Conservation (phyloP, 64 coral and sea anemone genomes). For the Stichodactyla helianthus region DNA sequence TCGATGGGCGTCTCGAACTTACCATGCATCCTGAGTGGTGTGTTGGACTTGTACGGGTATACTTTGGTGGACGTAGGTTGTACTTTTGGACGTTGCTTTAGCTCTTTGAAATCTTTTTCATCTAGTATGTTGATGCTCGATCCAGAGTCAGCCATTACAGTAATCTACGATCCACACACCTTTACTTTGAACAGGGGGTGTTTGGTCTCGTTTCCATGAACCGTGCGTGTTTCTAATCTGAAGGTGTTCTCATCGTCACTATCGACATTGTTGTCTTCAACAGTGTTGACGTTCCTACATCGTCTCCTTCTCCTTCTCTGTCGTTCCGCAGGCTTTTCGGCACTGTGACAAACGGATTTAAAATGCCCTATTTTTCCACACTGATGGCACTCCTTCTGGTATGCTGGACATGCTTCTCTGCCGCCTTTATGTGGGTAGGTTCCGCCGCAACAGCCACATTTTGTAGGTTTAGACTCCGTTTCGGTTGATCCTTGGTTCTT, state of each 20-base stretch:
- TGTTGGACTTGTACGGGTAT: constrained; percentile 47
- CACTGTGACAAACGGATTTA: constrained; percentile 29
- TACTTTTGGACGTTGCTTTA: constrained; percentile 22
- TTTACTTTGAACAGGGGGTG: constrained; percentile 35
- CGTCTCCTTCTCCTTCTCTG: background rate
- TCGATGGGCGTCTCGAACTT: constrained; percentile 25
- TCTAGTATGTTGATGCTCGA: constrained; percentile 58
- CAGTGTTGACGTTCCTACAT: background rate
- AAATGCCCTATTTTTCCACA: constrained; percentile 41
- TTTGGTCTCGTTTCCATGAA: constrained; percentile 2
- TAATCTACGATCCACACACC: constrained; percentile 17
- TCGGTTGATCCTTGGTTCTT: background rate
- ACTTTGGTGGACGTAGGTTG: constrained; percentile 18
- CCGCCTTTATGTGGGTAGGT: constrained; percentile 40
- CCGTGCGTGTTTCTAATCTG: background rate
- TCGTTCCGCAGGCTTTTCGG: background rate
- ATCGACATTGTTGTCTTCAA: background rate
- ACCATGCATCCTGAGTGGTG: constrained; percentile 40
- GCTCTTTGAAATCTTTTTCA: constrained; percentile 43
- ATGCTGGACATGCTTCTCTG: constrained; percentile 36
- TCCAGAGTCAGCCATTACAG: constrained; percentile 42
- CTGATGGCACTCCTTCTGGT: constrained; percentile 20
- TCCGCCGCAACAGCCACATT: constrained; percentile 36
- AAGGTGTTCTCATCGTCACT: constrained; percentile 42
- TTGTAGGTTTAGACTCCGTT: background rate